Conservation (phyloP, 2,113 vertebrate genomes). For the Parus major region DNA sequence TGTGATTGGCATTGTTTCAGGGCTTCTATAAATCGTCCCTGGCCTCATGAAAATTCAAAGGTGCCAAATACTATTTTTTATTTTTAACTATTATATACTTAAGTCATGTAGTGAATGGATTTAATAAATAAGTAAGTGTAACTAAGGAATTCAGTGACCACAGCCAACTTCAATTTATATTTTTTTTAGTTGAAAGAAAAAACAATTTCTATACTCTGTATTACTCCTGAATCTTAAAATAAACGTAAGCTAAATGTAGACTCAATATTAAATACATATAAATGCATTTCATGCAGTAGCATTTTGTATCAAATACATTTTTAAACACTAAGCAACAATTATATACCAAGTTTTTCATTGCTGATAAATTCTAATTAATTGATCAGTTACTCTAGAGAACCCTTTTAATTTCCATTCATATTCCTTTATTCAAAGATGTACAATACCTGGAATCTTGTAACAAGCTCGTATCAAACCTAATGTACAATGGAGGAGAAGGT, state of each 20-base stretch:
- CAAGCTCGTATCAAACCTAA: neutral
- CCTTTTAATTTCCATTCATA: neutral
- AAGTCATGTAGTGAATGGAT: neutral
- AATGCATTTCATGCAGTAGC: neutral
- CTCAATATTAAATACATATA: neutral
- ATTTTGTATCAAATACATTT: neutral
- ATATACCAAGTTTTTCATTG: neutral
- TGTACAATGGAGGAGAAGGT: neutral
- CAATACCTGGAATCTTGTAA: neutral
- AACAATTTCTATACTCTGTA: neutral
- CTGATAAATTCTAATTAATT: neutral
- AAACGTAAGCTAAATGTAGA: neutral
- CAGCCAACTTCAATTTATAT: neutral
- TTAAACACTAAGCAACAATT: neutral
- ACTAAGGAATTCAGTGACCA: neutral
- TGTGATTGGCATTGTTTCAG: slow-evolving; percentile 16
- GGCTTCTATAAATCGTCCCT: neutral
- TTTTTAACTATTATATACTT: neutral
- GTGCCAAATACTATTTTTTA: slow-evolving; percentile 1
- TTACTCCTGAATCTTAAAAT: neutral
- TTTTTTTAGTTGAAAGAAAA: neutral
- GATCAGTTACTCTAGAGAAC: neutral
- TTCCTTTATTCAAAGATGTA: neutral
- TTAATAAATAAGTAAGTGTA: slow-evolving; percentile 54
- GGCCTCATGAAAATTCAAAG: slow-evolving; percentile 4